Evolutionary conservation across 2,113 vertebrate genomes (phyloP).

Genomic region (Dryoscopus gambensis): DNA sequence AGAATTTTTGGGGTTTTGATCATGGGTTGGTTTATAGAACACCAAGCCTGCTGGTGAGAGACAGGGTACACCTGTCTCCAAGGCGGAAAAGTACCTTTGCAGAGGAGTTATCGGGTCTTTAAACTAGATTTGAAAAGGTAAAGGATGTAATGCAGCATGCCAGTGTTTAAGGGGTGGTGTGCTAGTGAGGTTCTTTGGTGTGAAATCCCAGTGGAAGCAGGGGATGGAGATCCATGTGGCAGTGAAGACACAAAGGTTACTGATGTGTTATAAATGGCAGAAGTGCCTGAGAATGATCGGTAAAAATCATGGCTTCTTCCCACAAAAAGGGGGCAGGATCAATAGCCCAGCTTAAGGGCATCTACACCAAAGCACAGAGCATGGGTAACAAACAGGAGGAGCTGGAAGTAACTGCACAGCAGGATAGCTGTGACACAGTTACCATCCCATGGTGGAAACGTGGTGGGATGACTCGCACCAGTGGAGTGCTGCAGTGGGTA

Average conservation of each 20-base stretch:
- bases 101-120: background rate
- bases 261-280: background rate
- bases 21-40: background rate
- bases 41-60: background rate
- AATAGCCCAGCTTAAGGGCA: background rate
- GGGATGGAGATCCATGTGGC: background rate
- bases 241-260: background rate
- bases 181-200: background rate
- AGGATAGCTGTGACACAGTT: background rate
- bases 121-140: background rate
- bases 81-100: background rate
- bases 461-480: fast-evolving
- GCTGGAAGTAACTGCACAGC: background rate
- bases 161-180: background rate
- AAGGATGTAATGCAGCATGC: background rate
- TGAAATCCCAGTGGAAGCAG: background rate
- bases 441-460: background rate
- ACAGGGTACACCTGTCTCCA: background rate
- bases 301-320: background rate
- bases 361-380: background rate
- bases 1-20: background rate
- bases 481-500: background rate
- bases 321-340: background rate
- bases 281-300: background rate
- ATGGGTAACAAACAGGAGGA: background rate